These are phyloP conservation scores for Coregonus ussuriensis DNA, from an alignment of 2,797 vertebrate species.

Conservation along the genomic window DNA sequence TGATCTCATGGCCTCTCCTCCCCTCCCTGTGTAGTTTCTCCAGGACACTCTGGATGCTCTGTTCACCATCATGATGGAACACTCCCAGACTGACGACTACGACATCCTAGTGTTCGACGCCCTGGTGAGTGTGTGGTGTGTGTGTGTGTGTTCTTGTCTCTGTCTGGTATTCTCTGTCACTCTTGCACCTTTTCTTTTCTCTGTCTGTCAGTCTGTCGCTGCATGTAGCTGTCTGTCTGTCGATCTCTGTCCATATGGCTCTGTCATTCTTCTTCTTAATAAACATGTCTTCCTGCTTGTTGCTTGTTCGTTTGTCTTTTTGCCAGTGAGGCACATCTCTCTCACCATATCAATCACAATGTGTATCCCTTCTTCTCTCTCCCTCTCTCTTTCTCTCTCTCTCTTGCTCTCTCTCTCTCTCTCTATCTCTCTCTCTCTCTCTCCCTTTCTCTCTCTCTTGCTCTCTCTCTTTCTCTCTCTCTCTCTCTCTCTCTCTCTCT, in stretches of 20 bases:
- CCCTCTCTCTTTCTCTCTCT: background rate
- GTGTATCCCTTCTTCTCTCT: slow-evolving; percentile 9
- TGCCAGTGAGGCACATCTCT: slow-evolving; percentile 24
- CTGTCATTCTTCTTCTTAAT: slow-evolving; percentile 36
- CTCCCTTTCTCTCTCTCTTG: slow-evolving; percentile 32
- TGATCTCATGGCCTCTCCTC: slow-evolving; percentile 2
- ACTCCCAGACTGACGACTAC: slow-evolving; percentile 90
- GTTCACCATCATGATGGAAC: slow-evolving; percentile 99
- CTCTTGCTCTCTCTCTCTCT: slow-evolving; percentile 32
- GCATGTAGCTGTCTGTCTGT: slow-evolving; percentile 10
- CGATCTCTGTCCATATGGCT: slow-evolving; percentile 11
- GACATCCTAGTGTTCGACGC: slow-evolving; percentile 98
- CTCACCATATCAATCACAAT: slow-evolving; percentile 19
- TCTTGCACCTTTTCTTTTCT: background rate
- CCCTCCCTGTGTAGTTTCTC: slow-evolving; percentile 81
- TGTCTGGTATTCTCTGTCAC: background rate
- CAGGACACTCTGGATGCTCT: slow-evolving; percentile 96
- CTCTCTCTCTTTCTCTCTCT: background rate
- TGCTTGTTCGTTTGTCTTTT: background rate
- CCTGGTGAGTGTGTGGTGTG: slow-evolving; percentile 79
- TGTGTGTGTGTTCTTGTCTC: background rate
- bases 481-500: background rate
- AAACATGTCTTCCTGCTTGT: background rate
- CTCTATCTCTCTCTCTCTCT: background rate
- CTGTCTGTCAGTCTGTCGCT: background rate